A percentile compares a stretch with the other conserved stretches of the same genome.
These are phyloP conservation scores for Odontomachus brunneus DNA, from an alignment of 1,140 invertebrate genomes.

Conservation along the genomic window DNA sequence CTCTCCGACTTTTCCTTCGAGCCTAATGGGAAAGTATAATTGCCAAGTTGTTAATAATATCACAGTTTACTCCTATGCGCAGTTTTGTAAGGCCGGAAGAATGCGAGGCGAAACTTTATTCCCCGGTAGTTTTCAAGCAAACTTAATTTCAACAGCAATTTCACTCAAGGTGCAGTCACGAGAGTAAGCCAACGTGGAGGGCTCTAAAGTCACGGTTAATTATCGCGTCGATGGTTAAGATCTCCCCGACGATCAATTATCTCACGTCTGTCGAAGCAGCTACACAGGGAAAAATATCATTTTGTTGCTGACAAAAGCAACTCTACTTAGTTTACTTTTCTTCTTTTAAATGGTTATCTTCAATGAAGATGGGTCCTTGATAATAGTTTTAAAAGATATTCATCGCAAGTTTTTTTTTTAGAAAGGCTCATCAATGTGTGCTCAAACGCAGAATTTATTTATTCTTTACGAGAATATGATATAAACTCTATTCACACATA, in stretches of 20 bases:
- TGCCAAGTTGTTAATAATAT: conserved; percentile 1
- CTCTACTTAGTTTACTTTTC: too few species aligned
- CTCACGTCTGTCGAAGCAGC: not conserved
- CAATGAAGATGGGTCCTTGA: too few species aligned
- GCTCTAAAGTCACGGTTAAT: not conserved
- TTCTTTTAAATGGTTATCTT: too few species aligned
- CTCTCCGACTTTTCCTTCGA: not conserved
- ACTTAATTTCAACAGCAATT: not conserved
- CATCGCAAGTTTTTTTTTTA: too few species aligned
- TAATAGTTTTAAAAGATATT: too few species aligned
- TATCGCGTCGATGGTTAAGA: not conserved
- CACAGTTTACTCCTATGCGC: not conserved
- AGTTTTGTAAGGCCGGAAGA: not conserved
- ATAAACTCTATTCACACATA: too few species aligned
- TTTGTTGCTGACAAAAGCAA: too few species aligned
- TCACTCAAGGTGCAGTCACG: not conserved
- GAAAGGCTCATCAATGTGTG: too few species aligned
- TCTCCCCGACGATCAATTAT: not conserved
- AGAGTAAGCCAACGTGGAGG: not conserved
- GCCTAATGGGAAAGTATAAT: not conserved
- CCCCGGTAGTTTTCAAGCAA: not conserved
- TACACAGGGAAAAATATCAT: too few species aligned
- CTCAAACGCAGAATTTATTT: too few species aligned
- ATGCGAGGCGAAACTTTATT: not conserved
- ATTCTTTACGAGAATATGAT: too few species aligned